These are phyloP conservation scores for Macrosiphum euphorbiae DNA, from an alignment of 2,888 invertebrate species.

Conservation along the genomic window DNA sequence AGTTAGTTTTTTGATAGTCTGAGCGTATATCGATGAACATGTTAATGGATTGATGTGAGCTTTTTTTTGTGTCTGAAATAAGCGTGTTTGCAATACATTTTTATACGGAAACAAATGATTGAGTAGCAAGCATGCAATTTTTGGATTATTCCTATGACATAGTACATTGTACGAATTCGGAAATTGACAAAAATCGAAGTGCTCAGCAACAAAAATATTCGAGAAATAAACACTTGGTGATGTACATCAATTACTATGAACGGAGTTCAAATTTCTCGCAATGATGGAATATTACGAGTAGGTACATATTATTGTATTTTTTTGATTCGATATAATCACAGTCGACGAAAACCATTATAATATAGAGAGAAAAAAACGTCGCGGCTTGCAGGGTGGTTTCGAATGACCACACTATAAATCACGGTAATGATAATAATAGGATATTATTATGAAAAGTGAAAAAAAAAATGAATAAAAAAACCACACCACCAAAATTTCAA, in stretches of 20 bases:
- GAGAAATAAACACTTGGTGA: neutral
- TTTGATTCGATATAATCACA: neutral
- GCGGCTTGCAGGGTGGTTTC: slow-evolving; percentile 15
- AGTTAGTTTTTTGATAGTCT: neutral
- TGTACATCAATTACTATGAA: neutral
- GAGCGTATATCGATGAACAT: too few relatives aligned
- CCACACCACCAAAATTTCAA: neutral
- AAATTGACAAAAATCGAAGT: neutral
- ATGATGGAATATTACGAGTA: neutral
- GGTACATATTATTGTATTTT: neutral
- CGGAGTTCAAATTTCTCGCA: neutral
- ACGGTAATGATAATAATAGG: slow-evolving; percentile 11
- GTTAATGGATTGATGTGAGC: too few relatives aligned
- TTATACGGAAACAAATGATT: neutral
- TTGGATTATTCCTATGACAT: neutral
- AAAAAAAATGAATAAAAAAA: neutral
- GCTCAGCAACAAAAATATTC: neutral
- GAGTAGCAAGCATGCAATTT: neutral
- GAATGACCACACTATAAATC: slow-evolving; percentile 9
- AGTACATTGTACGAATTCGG: neutral
- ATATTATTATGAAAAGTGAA: neutral
- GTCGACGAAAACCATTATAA: neutral
- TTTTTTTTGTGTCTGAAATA: neutral
- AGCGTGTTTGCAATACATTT: neutral
- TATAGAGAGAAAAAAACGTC: neutral